phyloP scores from a whole-genome alignment of 2,113 vertebrate genomes.

The Oreochromis niloticus region DNA sequence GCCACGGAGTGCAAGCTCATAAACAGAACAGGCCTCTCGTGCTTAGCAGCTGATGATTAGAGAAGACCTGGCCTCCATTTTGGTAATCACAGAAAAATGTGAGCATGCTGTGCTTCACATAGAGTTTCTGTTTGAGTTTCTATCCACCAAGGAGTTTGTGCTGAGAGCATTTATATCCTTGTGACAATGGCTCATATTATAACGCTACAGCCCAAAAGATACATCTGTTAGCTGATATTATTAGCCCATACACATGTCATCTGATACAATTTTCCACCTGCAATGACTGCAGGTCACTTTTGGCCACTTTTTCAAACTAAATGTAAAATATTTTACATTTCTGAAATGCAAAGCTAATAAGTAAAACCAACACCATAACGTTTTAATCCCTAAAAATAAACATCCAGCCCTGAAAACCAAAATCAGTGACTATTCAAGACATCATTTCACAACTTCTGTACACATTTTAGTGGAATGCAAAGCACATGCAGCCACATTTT shows the following conservation, averaged over 20 bases:
- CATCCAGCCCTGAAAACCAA: neutral
- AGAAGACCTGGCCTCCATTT: neutral
- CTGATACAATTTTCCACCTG: neutral
- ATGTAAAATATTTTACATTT: neutral
- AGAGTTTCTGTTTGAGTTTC: neutral
- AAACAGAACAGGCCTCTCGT: neutral
- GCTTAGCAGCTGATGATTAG: conserved; percentile 1
- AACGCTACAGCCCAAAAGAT: neutral
- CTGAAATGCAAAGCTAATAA: neutral
- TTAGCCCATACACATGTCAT: neutral
- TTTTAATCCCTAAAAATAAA: neutral
- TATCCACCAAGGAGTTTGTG: neutral
- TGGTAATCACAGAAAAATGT: neutral
- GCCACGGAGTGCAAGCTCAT: neutral
- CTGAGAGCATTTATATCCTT: neutral
- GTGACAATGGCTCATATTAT: neutral
- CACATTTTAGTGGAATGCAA: neutral
- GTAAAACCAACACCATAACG: accelerated
- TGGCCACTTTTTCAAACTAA: neutral
- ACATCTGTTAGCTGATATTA: neutral
- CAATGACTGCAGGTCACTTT: neutral
- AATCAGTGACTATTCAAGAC: neutral
- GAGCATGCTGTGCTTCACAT: neutral
- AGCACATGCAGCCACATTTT: neutral
- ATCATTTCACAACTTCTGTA: neutral